Conservation (phyloP, 2,113 vertebrate species). For the Misgurnus mizolepis region DNA sequence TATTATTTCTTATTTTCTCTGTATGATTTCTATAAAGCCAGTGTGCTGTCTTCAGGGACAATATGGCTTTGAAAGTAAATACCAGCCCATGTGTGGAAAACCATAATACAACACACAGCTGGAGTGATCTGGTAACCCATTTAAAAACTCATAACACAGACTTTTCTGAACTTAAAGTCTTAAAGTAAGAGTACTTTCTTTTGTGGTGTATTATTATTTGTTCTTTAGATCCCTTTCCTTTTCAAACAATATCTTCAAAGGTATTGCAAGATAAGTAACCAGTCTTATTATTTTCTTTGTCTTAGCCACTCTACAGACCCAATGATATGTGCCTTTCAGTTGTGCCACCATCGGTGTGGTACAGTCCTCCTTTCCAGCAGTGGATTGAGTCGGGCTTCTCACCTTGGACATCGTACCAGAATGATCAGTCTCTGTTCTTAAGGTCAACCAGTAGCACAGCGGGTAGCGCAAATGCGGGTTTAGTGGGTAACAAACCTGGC, state of each 20-base stretch:
- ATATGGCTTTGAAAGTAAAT: neutral
- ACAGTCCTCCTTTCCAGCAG: slow-evolving; percentile 18
- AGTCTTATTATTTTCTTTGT: neutral
- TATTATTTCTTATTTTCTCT: neutral
- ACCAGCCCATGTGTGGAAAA: neutral
- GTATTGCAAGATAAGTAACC: too few relatives aligned
- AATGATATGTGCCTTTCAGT: slow-evolving; percentile 4
- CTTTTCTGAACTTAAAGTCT: too few relatives aligned
- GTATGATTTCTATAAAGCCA: neutral
- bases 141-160: neutral
- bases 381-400: slow-evolving; percentile 31
- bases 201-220: too few relatives aligned
- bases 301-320: neutral
- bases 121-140: slow-evolving; percentile 33
- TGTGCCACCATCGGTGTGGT: neutral
- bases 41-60: neutral
- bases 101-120: slow-evolving; percentile 7
- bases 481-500: neutral
- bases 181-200: too few relatives aligned
- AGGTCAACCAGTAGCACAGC: neutral
- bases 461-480: neutral
- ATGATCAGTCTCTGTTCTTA: neutral
- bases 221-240: too few relatives aligned
- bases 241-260: too few relatives aligned
- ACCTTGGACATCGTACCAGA: neutral